A percentile compares a stretch with the other conserved stretches of the same genome.
These are phyloP conservation scores for Loxodonta africana DNA, from an alignment of 2,113 vertebrate species.

Conservation along the genomic window DNA sequence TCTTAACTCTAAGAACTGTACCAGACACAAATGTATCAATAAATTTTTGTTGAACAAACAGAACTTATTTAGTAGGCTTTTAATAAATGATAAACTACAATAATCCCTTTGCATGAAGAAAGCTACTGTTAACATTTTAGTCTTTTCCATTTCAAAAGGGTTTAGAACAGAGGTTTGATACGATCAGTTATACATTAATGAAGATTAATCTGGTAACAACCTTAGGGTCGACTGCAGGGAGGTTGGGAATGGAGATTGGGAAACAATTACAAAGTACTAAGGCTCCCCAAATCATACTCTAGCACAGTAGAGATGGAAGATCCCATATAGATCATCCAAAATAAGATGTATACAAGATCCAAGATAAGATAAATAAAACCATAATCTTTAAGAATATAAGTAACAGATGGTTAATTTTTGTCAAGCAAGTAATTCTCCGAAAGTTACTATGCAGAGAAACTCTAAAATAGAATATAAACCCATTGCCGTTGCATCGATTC, in stretches of 20 bases:
- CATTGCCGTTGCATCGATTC: no score
- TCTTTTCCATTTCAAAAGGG: not conserved
- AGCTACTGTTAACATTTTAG: not conserved
- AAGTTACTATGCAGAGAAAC: not conserved
- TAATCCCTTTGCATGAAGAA: not conserved
- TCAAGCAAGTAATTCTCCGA: conserved; percentile 26
- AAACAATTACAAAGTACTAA: not conserved
- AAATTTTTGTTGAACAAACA: conserved; percentile 10
- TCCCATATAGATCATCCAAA: not conserved
- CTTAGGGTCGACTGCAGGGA: not conserved
- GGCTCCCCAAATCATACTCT: not conserved
- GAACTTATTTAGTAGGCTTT: not conserved
- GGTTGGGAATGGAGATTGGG: not conserved
- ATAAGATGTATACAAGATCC: no score
- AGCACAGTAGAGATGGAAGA: not conserved
- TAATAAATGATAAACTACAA: conserved; percentile 32
- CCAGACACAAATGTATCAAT: not conserved
- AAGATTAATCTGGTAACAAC: not conserved
- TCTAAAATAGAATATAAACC: not conserved
- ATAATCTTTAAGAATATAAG: conserved; percentile 21
- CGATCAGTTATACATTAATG: not conserved
- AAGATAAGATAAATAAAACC: not conserved
- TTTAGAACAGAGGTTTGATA: not conserved
- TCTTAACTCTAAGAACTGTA: not conserved
- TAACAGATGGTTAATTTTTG: conserved; percentile 15